Base-by-base conservation (phyloP, 2,888 invertebrate species). In the Nemotelus nigrinus region DNA sequence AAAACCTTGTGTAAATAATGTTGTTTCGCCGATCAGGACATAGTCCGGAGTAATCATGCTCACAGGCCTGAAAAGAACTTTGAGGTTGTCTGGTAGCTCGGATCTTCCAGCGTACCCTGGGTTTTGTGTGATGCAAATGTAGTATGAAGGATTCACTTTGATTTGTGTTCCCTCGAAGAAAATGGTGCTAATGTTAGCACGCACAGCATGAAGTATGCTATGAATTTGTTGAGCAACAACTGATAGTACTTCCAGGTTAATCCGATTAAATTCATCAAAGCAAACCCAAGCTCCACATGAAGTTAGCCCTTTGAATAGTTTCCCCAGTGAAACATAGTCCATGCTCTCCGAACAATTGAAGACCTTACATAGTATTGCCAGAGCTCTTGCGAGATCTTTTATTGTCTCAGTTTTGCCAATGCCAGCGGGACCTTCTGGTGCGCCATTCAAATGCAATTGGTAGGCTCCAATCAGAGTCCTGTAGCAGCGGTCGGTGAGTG, bases 361-460 rank as follows among this genome's bases (percentile, higher is more conserved):
- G 0, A 93, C 92, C 3, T 93, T 90, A 82, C 93, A 93, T 82
- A 96, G 96, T 1, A 97, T 95, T 0, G 96, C 97, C 68, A 97
- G 84, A 0, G 96, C 96, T 87, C 96, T 96, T 4, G 96, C 96
- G 80, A 97, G 88, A 88, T 97, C 97, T 88, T 97, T 97, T 0
- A 94, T 94, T 25, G 96, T 95, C 88, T 96, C 96, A 0, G 96
- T 96, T 88, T 96, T 96, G 0, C 96, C 96, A 0, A 95, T 96
- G 0, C 96, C 95, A 0, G 94, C 94, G 0, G 96, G 96, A 0
- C 92, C 92, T 83, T 92, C 91, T 0, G 91, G 91, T 0, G 91
- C 91, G 0, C 93, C 93, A 82, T 93, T 92, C 79, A 93, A 85
- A 83, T 93, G 92, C 55, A 93, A 85, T 79, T 92, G 91, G 84